Percentiles rank a stretch among this genome's conserved stretches.
Evolutionary conservation across 2,797 vertebrate species (phyloP).

Genomic region (Artibeus lituratus): DNA sequence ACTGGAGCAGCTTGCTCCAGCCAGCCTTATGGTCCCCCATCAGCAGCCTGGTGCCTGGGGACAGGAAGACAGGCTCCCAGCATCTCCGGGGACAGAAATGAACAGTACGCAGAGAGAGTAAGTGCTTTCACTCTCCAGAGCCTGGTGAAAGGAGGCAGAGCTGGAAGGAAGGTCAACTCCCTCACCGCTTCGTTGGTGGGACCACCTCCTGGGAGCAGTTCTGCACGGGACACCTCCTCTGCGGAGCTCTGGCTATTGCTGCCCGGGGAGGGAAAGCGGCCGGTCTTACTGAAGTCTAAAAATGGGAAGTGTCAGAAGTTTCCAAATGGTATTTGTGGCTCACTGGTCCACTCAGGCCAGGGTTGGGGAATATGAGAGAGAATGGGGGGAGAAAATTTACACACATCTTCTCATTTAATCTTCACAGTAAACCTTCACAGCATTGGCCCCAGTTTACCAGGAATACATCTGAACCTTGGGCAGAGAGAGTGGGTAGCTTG

Average conservation of each 20-base stretch:
- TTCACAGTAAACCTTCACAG: background rate
- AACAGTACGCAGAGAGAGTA: background rate
- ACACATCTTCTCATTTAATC: background rate
- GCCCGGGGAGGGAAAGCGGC: slow-evolving; percentile 46
- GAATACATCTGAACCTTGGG: background rate
- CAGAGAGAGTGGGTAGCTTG: background rate
- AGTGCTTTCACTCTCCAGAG: background rate
- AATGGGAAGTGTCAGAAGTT: background rate
- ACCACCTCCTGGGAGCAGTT: slow-evolving; percentile 39
- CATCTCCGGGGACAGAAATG: background rate
- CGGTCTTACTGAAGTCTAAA: slow-evolving; percentile 33
- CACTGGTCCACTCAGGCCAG: background rate
- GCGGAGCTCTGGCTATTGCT: background rate
- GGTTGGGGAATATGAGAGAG: background rate
- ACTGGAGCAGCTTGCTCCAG: background rate
- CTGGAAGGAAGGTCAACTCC: slow-evolving; percentile 33
- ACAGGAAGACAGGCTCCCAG: background rate
- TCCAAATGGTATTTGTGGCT: slow-evolving; percentile 42
- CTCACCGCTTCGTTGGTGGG: slow-evolving; percentile 29
- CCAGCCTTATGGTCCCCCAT: background rate
- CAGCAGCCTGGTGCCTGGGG: background rate
- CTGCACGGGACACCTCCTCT: slow-evolving; percentile 69
- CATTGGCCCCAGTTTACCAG: background rate
- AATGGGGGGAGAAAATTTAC: background rate
- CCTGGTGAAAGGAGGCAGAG: background rate